These are phyloP conservation scores for Nyctibius bracteatus DNA, from an alignment of 2,113 vertebrate species.

Conservation along the genomic window DNA sequence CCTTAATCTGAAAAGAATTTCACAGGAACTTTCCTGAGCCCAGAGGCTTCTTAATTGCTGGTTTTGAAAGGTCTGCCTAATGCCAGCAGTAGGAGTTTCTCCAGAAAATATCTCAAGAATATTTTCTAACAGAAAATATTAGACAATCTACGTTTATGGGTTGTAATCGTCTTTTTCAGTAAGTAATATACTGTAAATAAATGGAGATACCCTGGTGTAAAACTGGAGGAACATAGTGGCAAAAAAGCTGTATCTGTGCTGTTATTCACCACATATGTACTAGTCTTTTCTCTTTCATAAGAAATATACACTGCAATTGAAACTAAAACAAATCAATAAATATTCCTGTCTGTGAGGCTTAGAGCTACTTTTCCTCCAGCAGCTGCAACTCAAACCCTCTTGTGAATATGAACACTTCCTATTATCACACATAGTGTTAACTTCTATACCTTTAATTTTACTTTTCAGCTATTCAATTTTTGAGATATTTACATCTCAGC, in stretches of 20 bases:
- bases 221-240: background rate
- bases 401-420: background rate
- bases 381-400: background rate
- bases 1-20: background rate
- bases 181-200: background rate
- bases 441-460: background rate
- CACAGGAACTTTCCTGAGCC: background rate
- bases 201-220: background rate
- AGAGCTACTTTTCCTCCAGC: slow-evolving; percentile 4
- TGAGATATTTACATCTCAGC: background rate
- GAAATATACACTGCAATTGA: background rate
- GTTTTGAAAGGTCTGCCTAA: background rate
- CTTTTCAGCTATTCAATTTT: background rate
- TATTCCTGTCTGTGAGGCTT: background rate
- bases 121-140: background rate
- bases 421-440: background rate
- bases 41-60: background rate
- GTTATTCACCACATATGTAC: background rate
- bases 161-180: background rate
- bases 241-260: background rate
- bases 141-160: background rate
- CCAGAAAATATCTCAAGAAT: background rate
- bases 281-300: background rate
- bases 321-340: background rate
- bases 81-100: background rate